Base-by-base conservation (phyloP, 2,797 vertebrate genomes). In the Chromis chromis region DNA sequence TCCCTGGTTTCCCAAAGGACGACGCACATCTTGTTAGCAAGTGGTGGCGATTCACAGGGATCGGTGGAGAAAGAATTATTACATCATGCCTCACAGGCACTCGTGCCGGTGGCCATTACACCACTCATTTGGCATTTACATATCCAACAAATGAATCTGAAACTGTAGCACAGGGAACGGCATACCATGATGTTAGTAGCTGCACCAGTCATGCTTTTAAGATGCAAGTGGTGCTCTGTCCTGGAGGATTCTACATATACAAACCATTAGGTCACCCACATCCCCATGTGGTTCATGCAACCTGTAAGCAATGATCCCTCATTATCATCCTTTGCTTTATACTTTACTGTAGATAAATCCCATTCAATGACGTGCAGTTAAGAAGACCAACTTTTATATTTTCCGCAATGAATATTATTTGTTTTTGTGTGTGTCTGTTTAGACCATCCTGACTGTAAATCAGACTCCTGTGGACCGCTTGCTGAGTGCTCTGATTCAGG, bases 31-130 rank as follows among this genome's bases (percentile, higher is more conserved):
- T 89, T 33, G 0, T 22, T 11, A 6, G 7, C 4, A 21, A n/a
- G 0, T 92, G 87, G 88, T 68, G 44, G 57, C 86, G 88, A 27
- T 89, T 91, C 66, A 70, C 53, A 6, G 91, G 91, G 28, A 56
- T 86, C 9, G 73, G 79, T 22, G 91, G 91, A 57, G 86, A 90
- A 27, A 55, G 39, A 68, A 2, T 88, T 1, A 0, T 19, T 14
- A 0, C 1, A 16, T 0, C 0, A 4, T 89, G 85, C 39, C 0
- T n/a, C 0, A 0, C 0, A 14, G 0, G 0, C 0, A 0, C 3
- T 25, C 0, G 0, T 3, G 86, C 86, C 7, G 88, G 89, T 10
- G 86, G 88, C 11, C 40, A 60, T 9, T 0, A 0, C 3, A 0
- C 22, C 6, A 16, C 79, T 13, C 0, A 33, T 50, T 6, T 87